Base-by-base conservation (phyloP, 2,797 vertebrate genomes). In the Acanthurus leucopareius region DNA sequence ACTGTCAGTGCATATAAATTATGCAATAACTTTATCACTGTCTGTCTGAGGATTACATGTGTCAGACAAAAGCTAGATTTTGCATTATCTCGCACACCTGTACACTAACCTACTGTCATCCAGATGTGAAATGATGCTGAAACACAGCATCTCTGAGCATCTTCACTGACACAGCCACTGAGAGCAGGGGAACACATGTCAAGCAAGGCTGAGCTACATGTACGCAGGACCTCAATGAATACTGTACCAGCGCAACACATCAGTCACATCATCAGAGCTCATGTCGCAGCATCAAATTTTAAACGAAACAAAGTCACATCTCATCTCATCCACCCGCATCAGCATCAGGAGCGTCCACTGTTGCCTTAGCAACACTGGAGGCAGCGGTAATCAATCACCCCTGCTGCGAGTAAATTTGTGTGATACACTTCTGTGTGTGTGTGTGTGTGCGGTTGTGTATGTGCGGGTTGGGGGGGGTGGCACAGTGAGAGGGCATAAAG, bases 311-410 rank as follows among this genome's bases (percentile, higher is more conserved):
- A 63, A 66, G 75, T 59, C 69, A 35, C 17, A 57, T 77, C 47
- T 84, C 48, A 5, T 67, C 80, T 84, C 78, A 77, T 88, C 72
- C 56, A 69, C 73, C 44, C 73, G 85, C 88, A 93, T 89, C 85
- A 80, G 85, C 88, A 93, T 89, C 85, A 80, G 88, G 76, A 85
- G 91, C 87, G 82, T 93, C 89, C 81, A 11, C 83, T 76, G 93
- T 91, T 92, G 82, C 93, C 89, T 25, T 85, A 86, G 90, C 69
- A 92, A 94, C 91, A 77, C 14, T 13, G 40, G 56, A 85, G 76
- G 40, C 40, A 42, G 87, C 54, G 77, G 86, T 83, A 92, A 94
- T 94, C 92, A 91, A 92, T 93, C 91, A 87, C 85, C 78, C 86
- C 81, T n/a, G 62, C 90, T 73, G 86, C 70, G 89, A 73, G 81